Conservation (phyloP, 2,797 vertebrate genomes). For the Loriculus beryllinus region DNA sequence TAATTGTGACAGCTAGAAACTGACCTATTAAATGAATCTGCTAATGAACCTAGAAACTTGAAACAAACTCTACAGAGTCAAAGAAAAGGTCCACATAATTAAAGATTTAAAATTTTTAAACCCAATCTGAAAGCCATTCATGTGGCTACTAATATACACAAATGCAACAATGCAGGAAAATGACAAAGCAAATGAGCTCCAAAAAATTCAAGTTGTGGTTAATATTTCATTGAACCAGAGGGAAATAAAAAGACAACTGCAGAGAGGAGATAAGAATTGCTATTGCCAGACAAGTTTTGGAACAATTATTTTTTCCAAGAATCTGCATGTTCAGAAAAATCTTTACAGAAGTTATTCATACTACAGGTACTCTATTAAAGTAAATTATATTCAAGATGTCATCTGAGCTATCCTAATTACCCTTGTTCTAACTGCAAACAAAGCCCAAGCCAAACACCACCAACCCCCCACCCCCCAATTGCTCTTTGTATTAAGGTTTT, state of each 20-base stretch:
- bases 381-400: neutral
- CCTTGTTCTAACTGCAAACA: neutral
- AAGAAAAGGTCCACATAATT: neutral
- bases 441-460: neutral
- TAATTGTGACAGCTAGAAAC: neutral
- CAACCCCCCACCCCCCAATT: neutral
- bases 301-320: neutral
- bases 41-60: neutral
- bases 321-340: neutral
- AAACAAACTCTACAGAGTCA: neutral
- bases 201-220: neutral
- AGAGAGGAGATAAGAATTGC: neutral
- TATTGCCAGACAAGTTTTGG: neutral
- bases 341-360: neutral
- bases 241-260: neutral
- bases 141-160: neutral
- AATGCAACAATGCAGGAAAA: neutral
- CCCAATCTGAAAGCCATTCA: neutral
- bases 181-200: neutral
- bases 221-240: neutral
- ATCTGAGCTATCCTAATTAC: neutral
- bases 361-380: neutral
- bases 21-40: neutral
- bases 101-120: neutral
- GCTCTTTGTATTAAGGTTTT: neutral